Evolutionary conservation across 2,113 vertebrate genomes (phyloP).

Genomic region (Lanius ludovicianus): DNA sequence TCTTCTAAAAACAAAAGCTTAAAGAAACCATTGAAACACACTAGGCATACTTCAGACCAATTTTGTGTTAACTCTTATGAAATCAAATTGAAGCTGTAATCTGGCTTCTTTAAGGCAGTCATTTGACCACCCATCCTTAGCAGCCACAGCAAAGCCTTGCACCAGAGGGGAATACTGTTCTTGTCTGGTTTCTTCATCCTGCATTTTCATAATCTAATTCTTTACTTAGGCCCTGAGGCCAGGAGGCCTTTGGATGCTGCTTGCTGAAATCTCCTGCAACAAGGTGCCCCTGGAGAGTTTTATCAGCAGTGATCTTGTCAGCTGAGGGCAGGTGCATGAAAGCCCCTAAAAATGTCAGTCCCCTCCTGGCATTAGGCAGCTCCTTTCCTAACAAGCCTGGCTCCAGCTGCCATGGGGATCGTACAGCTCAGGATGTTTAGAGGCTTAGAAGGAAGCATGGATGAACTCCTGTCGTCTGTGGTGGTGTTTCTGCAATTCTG

Average conservation of each 20-base stretch:
- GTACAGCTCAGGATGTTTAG: neutral
- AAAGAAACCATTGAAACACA: neutral
- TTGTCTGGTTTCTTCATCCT: neutral
- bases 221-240: neutral
- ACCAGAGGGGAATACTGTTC: neutral
- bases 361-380: neutral
- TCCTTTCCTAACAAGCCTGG: neutral
- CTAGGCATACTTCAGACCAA: neutral
- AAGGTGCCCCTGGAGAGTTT: neutral
- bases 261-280: neutral
- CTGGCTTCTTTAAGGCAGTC: neutral
- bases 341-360: neutral
- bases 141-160: neutral
- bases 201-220: neutral
- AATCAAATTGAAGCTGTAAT: neutral
- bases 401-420: neutral
- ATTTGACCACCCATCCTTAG: neutral
- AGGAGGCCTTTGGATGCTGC: neutral
- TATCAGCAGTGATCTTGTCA: neutral
- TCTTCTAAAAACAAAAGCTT: neutral
- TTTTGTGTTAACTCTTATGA: neutral
- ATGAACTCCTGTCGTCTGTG: neutral
- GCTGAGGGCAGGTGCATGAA: neutral
- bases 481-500: rapidly evolving
- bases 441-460: neutral